A percentile compares a stretch with the other conserved stretches of the same genome.
phyloP scores from a whole-genome alignment of 2,113 vertebrate genomes.

The Daphoenositta chrysoptera region DNA sequence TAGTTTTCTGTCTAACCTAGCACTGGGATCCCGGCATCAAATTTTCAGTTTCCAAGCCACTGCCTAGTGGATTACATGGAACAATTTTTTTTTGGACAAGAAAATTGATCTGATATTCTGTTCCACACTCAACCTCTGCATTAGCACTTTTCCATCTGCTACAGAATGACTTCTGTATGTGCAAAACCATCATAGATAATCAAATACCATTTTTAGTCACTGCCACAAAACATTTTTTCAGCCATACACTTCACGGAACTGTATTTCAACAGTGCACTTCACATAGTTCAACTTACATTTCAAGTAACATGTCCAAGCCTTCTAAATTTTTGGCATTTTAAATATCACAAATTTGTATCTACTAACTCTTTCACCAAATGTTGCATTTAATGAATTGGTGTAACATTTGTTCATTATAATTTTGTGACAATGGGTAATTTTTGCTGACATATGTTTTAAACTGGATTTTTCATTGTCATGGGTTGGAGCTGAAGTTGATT shows the following conservation, averaged over 20 bases:
- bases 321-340: not conserved
- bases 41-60: not conserved
- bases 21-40: not conserved
- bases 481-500: too few relatives aligned
- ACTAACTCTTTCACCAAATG: not conserved
- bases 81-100: not conserved
- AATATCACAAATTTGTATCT: not conserved
- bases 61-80: not conserved
- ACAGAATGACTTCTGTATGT: not conserved
- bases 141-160: not conserved
- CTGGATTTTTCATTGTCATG: too few relatives aligned
- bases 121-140: not conserved
- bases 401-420: not conserved
- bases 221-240: not conserved
- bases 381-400: not conserved
- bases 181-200: not conserved
- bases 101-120: not conserved
- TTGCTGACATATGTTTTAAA: not conserved
- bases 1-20: not conserved
- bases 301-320: not conserved
- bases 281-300: not conserved
- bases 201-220: not conserved
- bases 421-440: not conserved
- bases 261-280: not conserved
- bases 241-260: not conserved